phyloP scores from a whole-genome alignment of 2,113 vertebrate species.

The Diglossa brunneiventris region DNA sequence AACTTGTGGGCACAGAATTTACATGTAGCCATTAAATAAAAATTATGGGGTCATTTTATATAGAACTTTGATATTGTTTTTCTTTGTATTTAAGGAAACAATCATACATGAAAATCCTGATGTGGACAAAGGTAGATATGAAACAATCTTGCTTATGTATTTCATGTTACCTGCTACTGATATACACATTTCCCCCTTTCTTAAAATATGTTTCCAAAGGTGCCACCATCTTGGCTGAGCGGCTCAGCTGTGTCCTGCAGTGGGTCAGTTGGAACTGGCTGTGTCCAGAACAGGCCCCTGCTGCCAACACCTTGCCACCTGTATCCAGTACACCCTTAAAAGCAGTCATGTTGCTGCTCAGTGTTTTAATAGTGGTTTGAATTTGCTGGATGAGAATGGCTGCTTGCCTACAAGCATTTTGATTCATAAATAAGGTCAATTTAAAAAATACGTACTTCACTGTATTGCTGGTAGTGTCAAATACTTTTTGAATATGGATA shows the following conservation, averaged over 20 bases:
- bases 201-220: not conserved
- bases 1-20: not conserved
- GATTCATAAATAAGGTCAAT: not conserved
- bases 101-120: slow-evolving; percentile 71
- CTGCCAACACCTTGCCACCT: not conserved
- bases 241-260: not conserved
- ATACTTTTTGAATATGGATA: not conserved
- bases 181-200: not conserved
- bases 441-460: fast-evolving
- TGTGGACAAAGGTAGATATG: slow-evolving; percentile 78
- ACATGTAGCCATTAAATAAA: not conserved
- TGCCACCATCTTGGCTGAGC: not conserved
- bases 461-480: not conserved
- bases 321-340: not conserved
- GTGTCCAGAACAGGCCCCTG: not conserved
- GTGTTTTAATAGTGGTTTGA: not conserved
- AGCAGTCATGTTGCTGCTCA: not conserved
- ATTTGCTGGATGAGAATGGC: not conserved
- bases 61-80: not conserved
- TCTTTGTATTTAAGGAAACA: slow-evolving; percentile 77
- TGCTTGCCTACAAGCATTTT: not conserved
- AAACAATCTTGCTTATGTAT: not conserved
- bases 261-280: not conserved
- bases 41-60: not conserved
- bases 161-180: not conserved